These are phyloP conservation scores for Caranx melampygus DNA, from an alignment of 2,113 vertebrate species.

Conservation along the genomic window DNA sequence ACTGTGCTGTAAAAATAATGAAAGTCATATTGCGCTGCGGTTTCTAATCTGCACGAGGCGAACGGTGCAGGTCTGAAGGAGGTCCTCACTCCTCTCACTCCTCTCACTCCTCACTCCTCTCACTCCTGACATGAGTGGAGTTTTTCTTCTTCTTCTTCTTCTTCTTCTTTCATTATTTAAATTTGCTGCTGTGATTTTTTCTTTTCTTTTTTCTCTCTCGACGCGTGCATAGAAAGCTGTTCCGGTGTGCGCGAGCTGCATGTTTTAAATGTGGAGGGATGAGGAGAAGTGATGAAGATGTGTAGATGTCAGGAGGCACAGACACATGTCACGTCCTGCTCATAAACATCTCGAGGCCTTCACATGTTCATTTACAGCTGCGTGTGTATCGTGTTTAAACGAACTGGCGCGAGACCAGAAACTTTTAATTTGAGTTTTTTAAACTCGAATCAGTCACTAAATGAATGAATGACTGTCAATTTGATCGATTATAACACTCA, in stretches of 20 bases:
- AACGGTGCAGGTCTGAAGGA: slow-evolving; percentile 57
- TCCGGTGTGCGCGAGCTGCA: background rate
- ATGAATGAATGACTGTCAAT: no score
- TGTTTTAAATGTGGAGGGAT: background rate
- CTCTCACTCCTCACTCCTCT: no score
- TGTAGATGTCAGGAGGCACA: background rate
- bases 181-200: slow-evolving; percentile 47
- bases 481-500: no score
- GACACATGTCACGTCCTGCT: no score
- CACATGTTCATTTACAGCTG: no score
- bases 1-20: slow-evolving; percentile 83
- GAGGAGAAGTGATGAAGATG: background rate
- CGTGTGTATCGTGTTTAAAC: background rate
- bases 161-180: no score
- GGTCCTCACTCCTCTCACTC: slow-evolving; percentile 8
- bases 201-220: background rate
- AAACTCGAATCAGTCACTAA: no score
- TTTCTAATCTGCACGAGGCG: slow-evolving; percentile 59
- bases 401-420: background rate
- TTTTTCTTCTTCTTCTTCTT: no score
- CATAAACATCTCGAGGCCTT: no score
- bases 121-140: no score
- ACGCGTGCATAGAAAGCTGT: background rate
- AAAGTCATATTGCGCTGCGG: slow-evolving; percentile 82
- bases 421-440: background rate